phyloP scores from a whole-genome alignment of 2,113 vertebrate genomes.

The Burhinus bistriatus region DNA sequence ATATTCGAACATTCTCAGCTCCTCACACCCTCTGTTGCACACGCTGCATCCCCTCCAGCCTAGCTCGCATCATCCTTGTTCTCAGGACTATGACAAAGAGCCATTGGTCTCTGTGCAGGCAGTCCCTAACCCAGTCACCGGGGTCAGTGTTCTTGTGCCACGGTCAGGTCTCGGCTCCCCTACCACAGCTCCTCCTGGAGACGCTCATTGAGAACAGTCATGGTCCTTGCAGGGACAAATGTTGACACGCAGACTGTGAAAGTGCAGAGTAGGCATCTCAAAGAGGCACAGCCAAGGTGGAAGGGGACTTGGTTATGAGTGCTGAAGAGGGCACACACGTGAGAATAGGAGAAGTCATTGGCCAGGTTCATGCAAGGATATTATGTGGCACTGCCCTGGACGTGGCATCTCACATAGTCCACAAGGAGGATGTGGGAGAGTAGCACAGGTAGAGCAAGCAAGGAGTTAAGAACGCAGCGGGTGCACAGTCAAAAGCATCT shows the following conservation, averaged over 20 bases:
- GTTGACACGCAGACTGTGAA: background rate
- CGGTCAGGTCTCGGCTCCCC: background rate
- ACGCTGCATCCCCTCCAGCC: background rate
- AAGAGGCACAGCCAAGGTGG: background rate
- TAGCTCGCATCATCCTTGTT: background rate
- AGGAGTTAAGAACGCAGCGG: background rate
- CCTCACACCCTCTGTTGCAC: background rate
- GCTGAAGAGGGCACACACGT: rapidly evolving
- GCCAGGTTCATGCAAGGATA: background rate
- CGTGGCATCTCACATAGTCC: background rate
- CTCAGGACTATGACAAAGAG: background rate
- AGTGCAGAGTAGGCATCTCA: background rate
- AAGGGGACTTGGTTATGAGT: background rate
- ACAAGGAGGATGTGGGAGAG: background rate
- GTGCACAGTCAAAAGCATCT: background rate
- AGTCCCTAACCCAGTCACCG: background rate
- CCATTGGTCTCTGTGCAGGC: background rate
- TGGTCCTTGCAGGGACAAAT: background rate
- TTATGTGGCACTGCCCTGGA: rapidly evolving
- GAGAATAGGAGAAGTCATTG: background rate
- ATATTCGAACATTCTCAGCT: background rate
- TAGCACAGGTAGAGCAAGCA: background rate
- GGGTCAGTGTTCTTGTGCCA: background rate
- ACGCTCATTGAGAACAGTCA: too few species aligned
- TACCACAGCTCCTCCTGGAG: background rate